Evolutionary conservation across 2,113 vertebrate species (phyloP), one percentile per base, ranked within the genome.

Genomic region (Typhlomys cinereus): DNA sequence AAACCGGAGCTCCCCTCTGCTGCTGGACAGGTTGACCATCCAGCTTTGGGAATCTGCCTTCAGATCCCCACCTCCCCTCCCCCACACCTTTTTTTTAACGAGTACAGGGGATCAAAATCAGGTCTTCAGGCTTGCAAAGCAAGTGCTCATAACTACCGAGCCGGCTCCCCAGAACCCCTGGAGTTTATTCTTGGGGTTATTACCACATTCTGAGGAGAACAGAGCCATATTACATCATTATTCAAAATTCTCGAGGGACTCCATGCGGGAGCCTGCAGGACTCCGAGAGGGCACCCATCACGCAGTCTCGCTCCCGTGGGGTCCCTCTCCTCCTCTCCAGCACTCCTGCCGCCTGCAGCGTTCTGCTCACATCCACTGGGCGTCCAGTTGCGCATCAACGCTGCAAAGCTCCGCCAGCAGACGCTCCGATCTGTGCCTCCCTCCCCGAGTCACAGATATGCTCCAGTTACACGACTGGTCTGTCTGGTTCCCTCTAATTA

Each of bases 171-270:
- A n/a, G n/a, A n/a, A n/a, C n/a, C 21, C 34, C 14, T 61, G 14
- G 13, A 31, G 17, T 78, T 82, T 89, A 66, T 54, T 83, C n/a
- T n/a, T n/a, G n/a, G n/a, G n/a, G n/a, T n/a, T n/a, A n/a, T n/a
- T n/a, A n/a, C n/a, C n/a, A n/a, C n/a, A n/a, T n/a, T n/a, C n/a
- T n/a, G n/a, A n/a, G n/a, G n/a, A 84, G 39, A 94, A 80, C 7
- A 78, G 85, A 89, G 29, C 70, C 27, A 44, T 2, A 29, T 71
- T 9, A 70, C 7, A n/a, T 34, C 15, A 41, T 18, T 75, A 50
- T 41, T 95, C 59, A 92, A 85, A 95, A 92, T 74, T 52, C 48
- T 94, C 62, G 62, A 29, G 29, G 5, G 62, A 71, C 46, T 71
- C n/a, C 54, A 48, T 27, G 34, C 36, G 39, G 39, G 52, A 54